Evolutionary conservation across 2,888 invertebrate genomes (phyloP), one percentile per base, ranked within the genome.

Genomic region (Pachymerium ferrugineum): DNA sequence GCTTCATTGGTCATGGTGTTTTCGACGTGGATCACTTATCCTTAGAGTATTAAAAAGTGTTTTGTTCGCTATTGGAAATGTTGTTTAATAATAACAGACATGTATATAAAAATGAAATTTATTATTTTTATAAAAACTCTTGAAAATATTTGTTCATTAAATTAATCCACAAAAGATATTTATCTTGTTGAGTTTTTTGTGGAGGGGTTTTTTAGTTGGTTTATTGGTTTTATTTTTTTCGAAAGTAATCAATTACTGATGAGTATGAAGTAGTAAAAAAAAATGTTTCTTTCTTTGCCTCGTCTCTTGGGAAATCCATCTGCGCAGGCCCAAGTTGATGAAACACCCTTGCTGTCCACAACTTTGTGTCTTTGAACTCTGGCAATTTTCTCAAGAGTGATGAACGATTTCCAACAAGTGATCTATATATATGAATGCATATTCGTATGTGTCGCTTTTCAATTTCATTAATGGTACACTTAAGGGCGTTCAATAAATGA

Each of bases 191-290:
- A 22, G 54, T 54, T 54, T 28, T 54, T 54, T 54, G 22, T 6
- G 6, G 6, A 6, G 6, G 3, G 3, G n/a, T 38, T 42, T 47
- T 14, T 47, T 16, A 22, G 47, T 47, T 1, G 47, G 47, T 14
- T 38, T 38, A n/a, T 38, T 38, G 38, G 38, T 38, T 38, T 38
- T n/a, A 38, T 38, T 2, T 38, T 38, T 38, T 38, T 38, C n/a
- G 47, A 3, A 1, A 22, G 5, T 25, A 54, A 54, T 54, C 54
- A 54, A 54, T 54, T 54, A 54, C 54, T 54, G 54, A 54, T 54
- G 54, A 54, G 54, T 54, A 54, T 54, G 54, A 54, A 54, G 28
- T 54, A 54, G 54, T 25, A 54, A 54, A 54, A 54, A 22, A 54
- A 54, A 47, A n/a, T n/a, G n/a, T n/a, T 33, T 38, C n/a, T 25